Percentiles rank a stretch among this genome's conserved stretches.
Conservation (phyloP, 92 coral and sea anemone genomes). For the Meandrina meandrites region DNA sequence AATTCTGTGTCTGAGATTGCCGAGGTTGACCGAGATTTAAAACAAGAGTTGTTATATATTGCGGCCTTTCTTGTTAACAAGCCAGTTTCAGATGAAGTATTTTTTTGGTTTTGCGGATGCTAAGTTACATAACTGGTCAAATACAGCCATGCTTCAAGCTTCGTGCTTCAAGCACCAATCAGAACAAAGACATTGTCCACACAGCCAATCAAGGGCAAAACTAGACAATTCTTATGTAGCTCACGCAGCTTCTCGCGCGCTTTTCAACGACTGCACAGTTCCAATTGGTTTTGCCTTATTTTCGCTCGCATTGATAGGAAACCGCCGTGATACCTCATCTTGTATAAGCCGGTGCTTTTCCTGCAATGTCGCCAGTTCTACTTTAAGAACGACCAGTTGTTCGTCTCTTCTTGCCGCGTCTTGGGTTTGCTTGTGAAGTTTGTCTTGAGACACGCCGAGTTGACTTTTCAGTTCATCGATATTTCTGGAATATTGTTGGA, state of each 20-base stretch:
- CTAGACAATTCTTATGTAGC: background rate
- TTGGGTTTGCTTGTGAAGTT: conserved; percentile 76
- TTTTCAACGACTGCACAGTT: background rate
- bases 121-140: no score
- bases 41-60: background rate
- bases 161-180: no score
- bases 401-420: conserved; percentile 85
- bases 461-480: conserved; percentile 80
- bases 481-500: conserved; percentile 69
- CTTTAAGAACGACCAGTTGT: conserved; percentile 85
- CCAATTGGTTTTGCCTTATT: background rate
- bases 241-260: background rate
- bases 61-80: no score
- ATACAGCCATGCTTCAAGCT: no score
- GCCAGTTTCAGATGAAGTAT: background rate
- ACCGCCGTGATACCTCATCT: conserved; percentile 70
- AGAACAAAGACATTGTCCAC: background rate
- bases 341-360: conserved; percentile 84
- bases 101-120: background rate
- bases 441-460: conserved; percentile 73
- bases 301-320: background rate
- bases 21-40: background rate
- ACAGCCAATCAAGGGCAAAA: background rate
- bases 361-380: conserved; percentile 91
- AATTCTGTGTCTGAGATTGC: background rate